Evolutionary conservation across 2,797 vertebrate genomes (phyloP).

Genomic region (Distichodus sexfasciatus): DNA sequence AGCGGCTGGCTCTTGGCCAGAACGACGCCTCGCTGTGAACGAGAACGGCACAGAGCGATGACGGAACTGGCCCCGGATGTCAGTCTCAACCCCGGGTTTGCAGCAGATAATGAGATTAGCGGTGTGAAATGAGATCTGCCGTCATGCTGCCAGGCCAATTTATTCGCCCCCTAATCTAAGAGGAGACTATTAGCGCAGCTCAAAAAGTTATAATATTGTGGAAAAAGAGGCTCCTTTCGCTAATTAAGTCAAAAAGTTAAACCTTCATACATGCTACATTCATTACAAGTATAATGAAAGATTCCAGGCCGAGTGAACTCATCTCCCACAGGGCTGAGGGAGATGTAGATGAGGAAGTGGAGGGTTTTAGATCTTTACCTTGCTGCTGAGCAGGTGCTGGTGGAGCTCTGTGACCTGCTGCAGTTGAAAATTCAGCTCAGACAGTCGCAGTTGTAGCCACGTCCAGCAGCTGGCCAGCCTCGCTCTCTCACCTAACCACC

Average conservation of each 20-base stretch:
- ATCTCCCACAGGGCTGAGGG: no score
- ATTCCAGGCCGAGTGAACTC: no score
- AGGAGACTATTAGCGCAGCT: no score
- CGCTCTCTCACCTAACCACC: conserved; percentile 83
- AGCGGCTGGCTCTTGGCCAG: conserved; percentile 80
- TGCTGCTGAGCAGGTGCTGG: conserved; percentile 61
- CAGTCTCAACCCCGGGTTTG: background rate
- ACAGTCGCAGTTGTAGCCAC: conserved; percentile 89
- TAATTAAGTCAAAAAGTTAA: no score
- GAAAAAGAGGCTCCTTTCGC: no score
- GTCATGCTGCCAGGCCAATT: background rate
- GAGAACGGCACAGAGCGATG: conserved; percentile 12
- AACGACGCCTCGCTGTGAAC: conserved; percentile 79
- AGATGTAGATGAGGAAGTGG: background rate
- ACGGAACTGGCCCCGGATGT: background rate
- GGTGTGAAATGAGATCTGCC: background rate
- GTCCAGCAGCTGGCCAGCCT: conserved; percentile 89
- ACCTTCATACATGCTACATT: no score
- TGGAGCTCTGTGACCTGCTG: conserved; percentile 81
- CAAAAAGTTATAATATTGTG: no score
- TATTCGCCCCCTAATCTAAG: background rate
- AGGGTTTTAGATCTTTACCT: conserved; percentile 32
- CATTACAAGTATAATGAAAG: no score
- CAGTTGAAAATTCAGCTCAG: conserved; percentile 86
- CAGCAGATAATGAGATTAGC: conserved; percentile 4